phyloP scores from a whole-genome alignment of 2,888 invertebrate species.

The Aleiodes alternator region DNA sequence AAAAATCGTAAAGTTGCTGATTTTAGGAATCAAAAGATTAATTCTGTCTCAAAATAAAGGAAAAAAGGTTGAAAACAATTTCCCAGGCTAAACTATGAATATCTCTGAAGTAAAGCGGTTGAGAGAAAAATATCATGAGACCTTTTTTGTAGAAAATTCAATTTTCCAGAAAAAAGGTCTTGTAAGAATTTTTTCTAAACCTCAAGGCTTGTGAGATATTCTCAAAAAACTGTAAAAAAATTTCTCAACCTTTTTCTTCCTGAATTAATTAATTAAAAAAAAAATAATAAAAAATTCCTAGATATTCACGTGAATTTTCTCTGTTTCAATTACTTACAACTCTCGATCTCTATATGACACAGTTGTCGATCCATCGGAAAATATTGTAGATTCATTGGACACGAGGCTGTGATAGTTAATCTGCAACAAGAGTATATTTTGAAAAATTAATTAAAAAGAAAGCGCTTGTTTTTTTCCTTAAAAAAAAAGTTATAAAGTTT shows the following conservation, averaged over 20 bases:
- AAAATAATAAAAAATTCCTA: too few relatives aligned
- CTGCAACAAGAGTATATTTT: constrained; percentile 77
- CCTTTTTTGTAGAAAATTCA: too few relatives aligned
- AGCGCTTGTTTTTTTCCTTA: too few relatives aligned
- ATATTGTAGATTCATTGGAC: constrained; percentile 97
- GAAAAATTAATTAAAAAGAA: constrained; percentile 11
- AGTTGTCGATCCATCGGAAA: constrained; percentile 97
- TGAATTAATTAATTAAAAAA: too few relatives aligned
- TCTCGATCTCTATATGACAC: constrained; percentile 97
- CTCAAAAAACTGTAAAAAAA: background rate
- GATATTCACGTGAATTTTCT: too few relatives aligned
- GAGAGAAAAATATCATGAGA: too few relatives aligned
- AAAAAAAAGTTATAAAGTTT: too few relatives aligned
- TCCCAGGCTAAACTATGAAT: background rate
- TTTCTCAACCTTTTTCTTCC: background rate
- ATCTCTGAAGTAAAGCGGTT: background rate
- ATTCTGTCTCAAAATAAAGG: background rate
- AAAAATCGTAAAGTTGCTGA: background rate
- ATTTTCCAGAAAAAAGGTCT: too few relatives aligned
- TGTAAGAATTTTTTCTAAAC: too few relatives aligned
- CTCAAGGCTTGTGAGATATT: too few relatives aligned
- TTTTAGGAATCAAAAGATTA: background rate
- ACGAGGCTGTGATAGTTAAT: constrained; percentile 95
- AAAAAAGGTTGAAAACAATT: background rate
- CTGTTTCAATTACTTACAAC: constrained; percentile 87